Conservation (phyloP, 2,113 vertebrate genomes). For the Neodon shergylaensis region DNA sequence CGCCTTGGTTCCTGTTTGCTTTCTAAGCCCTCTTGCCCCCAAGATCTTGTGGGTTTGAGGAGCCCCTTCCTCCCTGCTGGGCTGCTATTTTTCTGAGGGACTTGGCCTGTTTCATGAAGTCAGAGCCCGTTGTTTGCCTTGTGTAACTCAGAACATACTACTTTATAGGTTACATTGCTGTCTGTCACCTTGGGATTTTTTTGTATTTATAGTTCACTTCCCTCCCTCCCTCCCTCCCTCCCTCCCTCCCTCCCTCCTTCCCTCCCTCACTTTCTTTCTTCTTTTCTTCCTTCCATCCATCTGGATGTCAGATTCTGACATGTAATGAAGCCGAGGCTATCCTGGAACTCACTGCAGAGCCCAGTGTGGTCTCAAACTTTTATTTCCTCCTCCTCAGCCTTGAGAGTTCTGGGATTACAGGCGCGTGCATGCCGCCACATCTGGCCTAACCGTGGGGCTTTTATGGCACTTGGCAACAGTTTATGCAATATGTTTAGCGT, state of each 20-base stretch:
- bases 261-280: fast-evolving
- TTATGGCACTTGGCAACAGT: neutral
- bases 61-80: neutral
- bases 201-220: neutral
- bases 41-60: neutral
- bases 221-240: fast-evolving
- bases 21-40: neutral
- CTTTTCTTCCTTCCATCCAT: no score
- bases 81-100: neutral
- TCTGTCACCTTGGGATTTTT: neutral
- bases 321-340: neutral
- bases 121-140: neutral
- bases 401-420: neutral
- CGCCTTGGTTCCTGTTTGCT: neutral
- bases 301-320: neutral
- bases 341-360: neutral
- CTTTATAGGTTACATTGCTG: neutral
- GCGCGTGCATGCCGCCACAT: neutral
- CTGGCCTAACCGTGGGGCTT: neutral
- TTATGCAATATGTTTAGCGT: neutral
- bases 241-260: no score
- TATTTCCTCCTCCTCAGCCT: neutral
- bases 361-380: neutral
- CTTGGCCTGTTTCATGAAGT: neutral
- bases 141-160: neutral